Evolutionary conservation across 2,797 vertebrate species (phyloP).

Genomic region (Denticeps clupeoides): DNA sequence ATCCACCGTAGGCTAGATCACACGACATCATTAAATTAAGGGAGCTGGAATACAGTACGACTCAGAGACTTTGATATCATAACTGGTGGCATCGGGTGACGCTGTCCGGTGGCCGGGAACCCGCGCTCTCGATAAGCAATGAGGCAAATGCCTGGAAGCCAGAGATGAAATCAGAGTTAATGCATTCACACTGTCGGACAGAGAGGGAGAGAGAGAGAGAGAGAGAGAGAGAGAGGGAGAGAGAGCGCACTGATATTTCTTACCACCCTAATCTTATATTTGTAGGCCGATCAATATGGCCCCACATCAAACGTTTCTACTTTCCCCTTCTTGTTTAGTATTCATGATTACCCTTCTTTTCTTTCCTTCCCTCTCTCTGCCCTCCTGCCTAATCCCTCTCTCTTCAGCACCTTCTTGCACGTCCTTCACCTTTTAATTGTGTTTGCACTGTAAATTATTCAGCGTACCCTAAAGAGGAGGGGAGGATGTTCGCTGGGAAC

Average conservation of each 20-base stretch:
- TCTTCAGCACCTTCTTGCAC: not conserved
- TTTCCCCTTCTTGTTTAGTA: not conserved
- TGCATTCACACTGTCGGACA: slow-evolving; percentile 14
- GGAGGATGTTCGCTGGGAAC: slow-evolving; percentile 1
- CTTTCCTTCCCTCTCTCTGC: not conserved
- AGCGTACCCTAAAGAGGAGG: slow-evolving; percentile 5
- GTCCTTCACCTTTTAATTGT: slow-evolving; percentile 12
- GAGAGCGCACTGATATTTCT: slow-evolving; percentile 5
- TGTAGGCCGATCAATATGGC: slow-evolving; percentile 46
- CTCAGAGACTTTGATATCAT: too few relatives aligned
- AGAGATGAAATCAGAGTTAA: slow-evolving; percentile 29
- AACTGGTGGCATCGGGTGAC: too few relatives aligned
- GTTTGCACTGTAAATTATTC: slow-evolving; percentile 23
- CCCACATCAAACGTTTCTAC: slow-evolving; percentile 36
- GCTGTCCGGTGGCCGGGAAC: too few relatives aligned
- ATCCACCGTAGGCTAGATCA: too few relatives aligned
- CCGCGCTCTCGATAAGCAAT: not conserved
- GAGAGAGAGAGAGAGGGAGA: slow-evolving; percentile 1
- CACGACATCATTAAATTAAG: too few relatives aligned
- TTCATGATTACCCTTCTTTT: not conserved
- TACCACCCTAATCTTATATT: slow-evolving; percentile 35
- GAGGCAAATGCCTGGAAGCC: slow-evolving; percentile 12
- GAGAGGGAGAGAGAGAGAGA: slow-evolving; percentile 4
- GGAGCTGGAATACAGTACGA: too few relatives aligned
- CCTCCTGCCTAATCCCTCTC: not conserved